These are phyloP conservation scores for Dipodomys merriami DNA, from an alignment of 2,113 vertebrate species.

Conservation along the genomic window DNA sequence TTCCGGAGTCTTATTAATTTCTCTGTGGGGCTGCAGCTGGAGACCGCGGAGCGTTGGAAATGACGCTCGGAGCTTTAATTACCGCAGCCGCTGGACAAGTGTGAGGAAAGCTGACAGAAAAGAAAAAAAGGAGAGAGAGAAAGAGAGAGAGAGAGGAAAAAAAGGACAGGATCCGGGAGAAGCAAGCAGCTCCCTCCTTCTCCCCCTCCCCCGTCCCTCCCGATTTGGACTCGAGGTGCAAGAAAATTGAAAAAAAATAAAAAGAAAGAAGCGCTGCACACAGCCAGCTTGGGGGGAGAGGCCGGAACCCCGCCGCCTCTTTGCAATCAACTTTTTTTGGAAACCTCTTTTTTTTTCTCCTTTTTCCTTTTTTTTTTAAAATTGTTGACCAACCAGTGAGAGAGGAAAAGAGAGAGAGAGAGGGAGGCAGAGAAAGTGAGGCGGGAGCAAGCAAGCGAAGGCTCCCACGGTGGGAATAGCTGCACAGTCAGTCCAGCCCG, in stretches of 20 bases:
- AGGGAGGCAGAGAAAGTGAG: slow-evolving; percentile 70
- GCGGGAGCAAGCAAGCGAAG: slow-evolving; percentile 23
- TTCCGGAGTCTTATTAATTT: slow-evolving; percentile 75
- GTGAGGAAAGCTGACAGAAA: slow-evolving; percentile 68
- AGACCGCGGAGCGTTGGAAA: slow-evolving; percentile 71
- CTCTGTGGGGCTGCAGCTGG: slow-evolving; percentile 79
- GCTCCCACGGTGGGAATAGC: slow-evolving; percentile 44
- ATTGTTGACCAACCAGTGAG: slow-evolving; percentile 75
- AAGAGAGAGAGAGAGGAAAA: neutral
- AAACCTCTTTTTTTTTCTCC: slow-evolving; percentile 23
- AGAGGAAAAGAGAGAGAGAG: slow-evolving; percentile 63
- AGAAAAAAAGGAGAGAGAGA: too few relatives aligned
- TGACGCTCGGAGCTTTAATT: slow-evolving; percentile 77
- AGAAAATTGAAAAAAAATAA: slow-evolving; percentile 48
- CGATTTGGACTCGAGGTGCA: slow-evolving; percentile 69
- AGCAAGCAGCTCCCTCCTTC: slow-evolving; percentile 12
- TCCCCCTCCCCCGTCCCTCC: slow-evolving; percentile 41
- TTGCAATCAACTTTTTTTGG: slow-evolving; percentile 82
- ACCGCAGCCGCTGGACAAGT: slow-evolving; percentile 77
- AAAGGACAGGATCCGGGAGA: slow-evolving; percentile 46
- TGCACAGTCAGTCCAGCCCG: slow-evolving; percentile 35
- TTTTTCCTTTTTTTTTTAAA: slow-evolving; percentile 54
- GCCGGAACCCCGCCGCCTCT: slow-evolving; percentile 78
- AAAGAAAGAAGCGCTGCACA: slow-evolving; percentile 49
- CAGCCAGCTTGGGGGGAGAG: slow-evolving; percentile 52